A percentile compares a stretch with the other conserved stretches of the same genome.
Conservation (phyloP, 2,888 invertebrate genomes). For the Nephrotoma guestfalica region DNA sequence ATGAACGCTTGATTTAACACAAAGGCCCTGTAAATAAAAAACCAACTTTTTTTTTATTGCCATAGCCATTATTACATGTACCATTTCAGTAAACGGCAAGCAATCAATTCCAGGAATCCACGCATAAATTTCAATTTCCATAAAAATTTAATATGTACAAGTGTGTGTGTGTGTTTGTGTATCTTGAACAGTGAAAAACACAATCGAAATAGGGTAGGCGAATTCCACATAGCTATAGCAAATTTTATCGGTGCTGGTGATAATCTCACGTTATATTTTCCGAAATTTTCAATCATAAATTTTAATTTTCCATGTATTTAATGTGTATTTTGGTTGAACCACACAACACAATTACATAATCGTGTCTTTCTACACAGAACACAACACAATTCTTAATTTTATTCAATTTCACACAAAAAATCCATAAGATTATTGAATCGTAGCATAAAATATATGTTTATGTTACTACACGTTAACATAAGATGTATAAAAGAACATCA, state of each 20-base stretch:
- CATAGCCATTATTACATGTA: background rate
- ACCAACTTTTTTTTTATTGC: background rate
- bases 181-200: background rate
- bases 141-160: background rate
- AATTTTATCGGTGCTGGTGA: background rate
- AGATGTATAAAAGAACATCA: background rate
- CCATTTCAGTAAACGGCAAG: background rate
- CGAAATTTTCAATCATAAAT: background rate
- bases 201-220: background rate
- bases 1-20: background rate
- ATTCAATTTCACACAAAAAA: background rate
- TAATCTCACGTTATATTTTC: background rate
- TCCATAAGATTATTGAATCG: background rate
- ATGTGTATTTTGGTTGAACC: background rate
- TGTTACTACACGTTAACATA: background rate
- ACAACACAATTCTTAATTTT: background rate
- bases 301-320: background rate
- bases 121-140: background rate
- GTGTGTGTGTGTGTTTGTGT: background rate
- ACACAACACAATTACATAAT: background rate
- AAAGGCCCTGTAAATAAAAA: background rate
- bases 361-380: background rate
- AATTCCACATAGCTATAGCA: background rate
- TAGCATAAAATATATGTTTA: background rate
- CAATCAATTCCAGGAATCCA: background rate